Evolutionary conservation across 2,113 vertebrate genomes (phyloP).

Genomic region (Perca flavescens): DNA sequence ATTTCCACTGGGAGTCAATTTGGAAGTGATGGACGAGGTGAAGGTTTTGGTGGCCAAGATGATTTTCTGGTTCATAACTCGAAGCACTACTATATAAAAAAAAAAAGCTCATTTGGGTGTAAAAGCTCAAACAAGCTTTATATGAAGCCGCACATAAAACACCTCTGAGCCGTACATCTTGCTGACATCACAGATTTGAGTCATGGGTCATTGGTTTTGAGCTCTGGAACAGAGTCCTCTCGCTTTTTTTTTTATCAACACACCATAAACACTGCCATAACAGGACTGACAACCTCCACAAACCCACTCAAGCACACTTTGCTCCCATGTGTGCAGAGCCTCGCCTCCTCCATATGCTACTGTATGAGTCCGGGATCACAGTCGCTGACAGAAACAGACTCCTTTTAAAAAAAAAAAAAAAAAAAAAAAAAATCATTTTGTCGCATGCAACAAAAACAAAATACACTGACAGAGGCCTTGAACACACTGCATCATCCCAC

Average conservation of each 20-base stretch:
- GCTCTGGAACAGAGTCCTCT: not conserved
- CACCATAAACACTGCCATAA: conserved; percentile 22
- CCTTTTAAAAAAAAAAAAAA: not conserved
- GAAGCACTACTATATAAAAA: conserved; percentile 17
- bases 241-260: conserved; percentile 18
- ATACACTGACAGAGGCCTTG: not conserved
- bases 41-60: conserved; percentile 21
- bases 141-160: conserved; percentile 47
- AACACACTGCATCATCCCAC: conserved; percentile 2
- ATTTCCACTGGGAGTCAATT: conserved; percentile 48
- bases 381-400: not conserved
- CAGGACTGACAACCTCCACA: conserved; percentile 19
- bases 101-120: conserved; percentile 38
- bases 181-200: conserved; percentile 53
- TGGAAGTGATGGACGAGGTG: conserved; percentile 59
- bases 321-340: conserved; percentile 15
- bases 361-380: not conserved
- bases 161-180: not conserved
- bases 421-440: not conserved
- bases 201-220: conserved; percentile 36
- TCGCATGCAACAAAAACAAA: not conserved
- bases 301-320: conserved; percentile 31
- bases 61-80: conserved; percentile 58
- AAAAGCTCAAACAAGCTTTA: conserved; percentile 42
- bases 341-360: conserved; percentile 9